These are phyloP conservation scores for Mormyrus lacerda DNA, from an alignment of 2,113 vertebrate species.

Conservation along the genomic window DNA sequence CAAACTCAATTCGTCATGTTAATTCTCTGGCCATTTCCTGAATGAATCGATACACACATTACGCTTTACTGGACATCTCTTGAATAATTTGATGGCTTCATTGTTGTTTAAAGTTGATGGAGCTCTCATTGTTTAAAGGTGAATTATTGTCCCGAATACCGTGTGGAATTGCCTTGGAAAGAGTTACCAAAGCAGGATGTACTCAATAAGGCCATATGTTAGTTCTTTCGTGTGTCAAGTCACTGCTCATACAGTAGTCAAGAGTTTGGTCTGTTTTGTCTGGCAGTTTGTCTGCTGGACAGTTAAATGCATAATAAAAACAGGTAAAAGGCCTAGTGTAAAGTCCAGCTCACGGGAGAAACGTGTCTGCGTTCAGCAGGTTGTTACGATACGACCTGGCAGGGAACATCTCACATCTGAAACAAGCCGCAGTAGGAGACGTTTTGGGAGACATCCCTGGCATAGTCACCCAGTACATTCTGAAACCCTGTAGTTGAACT, in stretches of 20 bases:
- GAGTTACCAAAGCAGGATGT: background rate
- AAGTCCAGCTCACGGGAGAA: background rate
- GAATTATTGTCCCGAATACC: background rate
- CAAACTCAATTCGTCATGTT: constrained; percentile 23
- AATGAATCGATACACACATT: constrained; percentile 28
- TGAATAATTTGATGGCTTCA: constrained; percentile 17
- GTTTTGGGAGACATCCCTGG: background rate
- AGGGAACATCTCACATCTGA: background rate
- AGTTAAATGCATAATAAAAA: background rate
- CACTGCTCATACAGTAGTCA: background rate
- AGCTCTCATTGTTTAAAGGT: background rate
- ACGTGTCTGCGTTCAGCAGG: background rate
- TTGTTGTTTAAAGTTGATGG: background rate
- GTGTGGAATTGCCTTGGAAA: background rate
- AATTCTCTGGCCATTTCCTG: constrained; percentile 18
- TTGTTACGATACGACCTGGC: background rate
- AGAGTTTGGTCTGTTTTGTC: background rate
- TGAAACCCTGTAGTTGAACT: background rate
- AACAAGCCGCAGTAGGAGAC: background rate
- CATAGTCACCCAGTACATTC: background rate
- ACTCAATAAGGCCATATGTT: background rate
- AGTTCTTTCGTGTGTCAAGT: background rate
- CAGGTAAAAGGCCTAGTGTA: no score
- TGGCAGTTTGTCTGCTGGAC: background rate
- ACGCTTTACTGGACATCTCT: constrained; percentile 17